Base-by-base conservation (phyloP, 1,140 invertebrate species). In the Papilio polyxenes region DNA sequence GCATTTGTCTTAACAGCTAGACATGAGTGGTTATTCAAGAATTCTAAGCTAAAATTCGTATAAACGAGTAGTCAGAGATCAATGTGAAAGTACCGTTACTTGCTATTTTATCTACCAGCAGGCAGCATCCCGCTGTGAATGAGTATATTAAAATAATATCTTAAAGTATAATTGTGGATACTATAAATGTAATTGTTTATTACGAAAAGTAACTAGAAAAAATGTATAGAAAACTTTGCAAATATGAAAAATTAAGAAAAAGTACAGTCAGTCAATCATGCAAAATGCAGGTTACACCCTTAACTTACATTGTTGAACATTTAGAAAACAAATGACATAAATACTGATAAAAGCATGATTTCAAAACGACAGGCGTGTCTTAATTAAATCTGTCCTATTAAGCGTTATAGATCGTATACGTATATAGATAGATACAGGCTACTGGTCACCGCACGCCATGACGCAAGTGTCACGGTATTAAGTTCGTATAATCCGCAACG, bases 401-500 rank as follows among this genome's bases (percentile, higher is more conserved):
- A 72, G 13, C 31, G 31, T 37, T 72, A 40, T 72, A 72, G 31
- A 65, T 31, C 62, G 51, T 11, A 53, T 53, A 65, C 11, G 13
- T 56, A 78, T 17, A n/a, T 79, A 65, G 51, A n/a, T 74, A 72
- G 6, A 44, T 69, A 53, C 72, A 72, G 40, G 74, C 81, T 80
- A 69, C 48, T 17, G 62, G 83, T 77, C 49, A 81, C 69, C 69
- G 37, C 74, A 51, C 17, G 75, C 59, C 77, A 76, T 89, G 86
- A 89, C 87, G 86, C 84, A 86, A 89, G 85, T 69, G 82, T 75
- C 83, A 86, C 81, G 77, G 85, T 85, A 90, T 90, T 89, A 92
- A 31, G 85, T 85, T 82, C 76, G 82, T 82, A 82, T 87, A 88
- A 91, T 92, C 90, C 87, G 89, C 87, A 87, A 84, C 89, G 86